phyloP scores from a whole-genome alignment of 2,113 vertebrate genomes.

The Gulo gulo region DNA sequence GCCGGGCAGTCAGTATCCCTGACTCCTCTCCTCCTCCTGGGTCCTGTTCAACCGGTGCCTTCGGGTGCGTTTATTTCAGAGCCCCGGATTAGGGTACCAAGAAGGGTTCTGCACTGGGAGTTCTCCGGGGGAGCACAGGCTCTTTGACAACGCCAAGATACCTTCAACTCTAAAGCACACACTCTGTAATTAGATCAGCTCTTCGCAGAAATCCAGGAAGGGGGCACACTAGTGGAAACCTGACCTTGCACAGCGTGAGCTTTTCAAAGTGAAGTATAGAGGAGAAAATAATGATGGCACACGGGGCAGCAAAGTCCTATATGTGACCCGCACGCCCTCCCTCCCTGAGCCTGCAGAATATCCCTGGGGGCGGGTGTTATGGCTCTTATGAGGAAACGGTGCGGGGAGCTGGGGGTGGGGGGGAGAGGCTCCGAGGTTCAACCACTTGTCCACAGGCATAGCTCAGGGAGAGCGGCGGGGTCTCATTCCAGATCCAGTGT shows the following conservation, averaged over 20 bases:
- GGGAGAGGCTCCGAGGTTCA: background rate
- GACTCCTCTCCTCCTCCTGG: background rate
- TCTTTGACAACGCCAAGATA: background rate
- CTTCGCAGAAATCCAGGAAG: background rate
- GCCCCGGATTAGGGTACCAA: background rate
- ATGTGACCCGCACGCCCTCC: background rate
- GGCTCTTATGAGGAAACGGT: background rate
- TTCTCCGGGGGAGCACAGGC: background rate
- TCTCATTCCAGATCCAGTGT: background rate
- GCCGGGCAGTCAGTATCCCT: too few relatives aligned
- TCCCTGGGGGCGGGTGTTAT: background rate
- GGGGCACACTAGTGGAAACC: background rate
- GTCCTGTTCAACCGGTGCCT: background rate
- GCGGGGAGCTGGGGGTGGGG: too few relatives aligned
- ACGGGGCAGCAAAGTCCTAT: background rate
- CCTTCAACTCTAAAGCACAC: background rate
- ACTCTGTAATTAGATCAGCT: background rate
- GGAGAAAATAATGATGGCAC: too few relatives aligned
- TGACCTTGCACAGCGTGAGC: background rate
- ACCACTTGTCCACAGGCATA: background rate
- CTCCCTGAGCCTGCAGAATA: background rate
- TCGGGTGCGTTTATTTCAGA: background rate
- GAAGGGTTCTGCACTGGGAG: background rate
- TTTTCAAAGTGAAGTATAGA: background rate
- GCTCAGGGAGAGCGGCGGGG: too few relatives aligned